Base-by-base conservation (phyloP, 2,888 invertebrate genomes). In the Steromphala cineraria region DNA sequence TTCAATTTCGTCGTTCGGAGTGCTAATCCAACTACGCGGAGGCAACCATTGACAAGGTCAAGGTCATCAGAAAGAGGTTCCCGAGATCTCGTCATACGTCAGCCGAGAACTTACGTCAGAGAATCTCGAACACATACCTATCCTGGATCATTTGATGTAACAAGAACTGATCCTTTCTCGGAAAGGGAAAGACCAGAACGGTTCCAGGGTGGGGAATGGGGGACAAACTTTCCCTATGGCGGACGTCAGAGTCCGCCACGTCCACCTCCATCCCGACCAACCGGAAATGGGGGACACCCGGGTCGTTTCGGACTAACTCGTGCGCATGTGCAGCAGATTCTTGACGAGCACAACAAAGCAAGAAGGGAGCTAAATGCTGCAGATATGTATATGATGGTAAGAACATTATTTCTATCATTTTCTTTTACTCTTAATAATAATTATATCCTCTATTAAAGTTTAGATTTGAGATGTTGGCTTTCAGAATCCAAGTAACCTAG, bases 321-420 rank as follows among this genome's bases (percentile, higher is more conserved):
- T 3, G 19, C 21, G 36, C 67, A 67, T 24, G 19, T 67, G 15
- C 56, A 67, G 24, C 17, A 28, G 1, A n/a, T 78, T 7, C 46
- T 78, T 4, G 36, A 36, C 7, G 62, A 36, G 15, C 78, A 78
- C 78, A 78, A 78, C 28, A 3, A 17, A 1, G 52, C 62, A 2
- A 62, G 78, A 31, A 21, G 17, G n/a, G 78, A 55, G 24, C 28
- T 56, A 21, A 2, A 7, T 0, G 78, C 78, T 46, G 62, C 78
- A 21, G 78, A 78, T 62, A 78, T 78, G 78, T 53, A 78, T 31
- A 19, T 15, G 15, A 52, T 78, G 78, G 78, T 78, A 67, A 78
- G 78, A 46, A 10, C n/a, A 24, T 21, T 24, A 21, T 24, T 28
- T 21, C 21, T n/a, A 2, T 56, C 36, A 2, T 7, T 36, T 36